Evolutionary conservation across 2,113 vertebrate genomes (phyloP).

Genomic region (Tragelaphus strepsiceros): DNA sequence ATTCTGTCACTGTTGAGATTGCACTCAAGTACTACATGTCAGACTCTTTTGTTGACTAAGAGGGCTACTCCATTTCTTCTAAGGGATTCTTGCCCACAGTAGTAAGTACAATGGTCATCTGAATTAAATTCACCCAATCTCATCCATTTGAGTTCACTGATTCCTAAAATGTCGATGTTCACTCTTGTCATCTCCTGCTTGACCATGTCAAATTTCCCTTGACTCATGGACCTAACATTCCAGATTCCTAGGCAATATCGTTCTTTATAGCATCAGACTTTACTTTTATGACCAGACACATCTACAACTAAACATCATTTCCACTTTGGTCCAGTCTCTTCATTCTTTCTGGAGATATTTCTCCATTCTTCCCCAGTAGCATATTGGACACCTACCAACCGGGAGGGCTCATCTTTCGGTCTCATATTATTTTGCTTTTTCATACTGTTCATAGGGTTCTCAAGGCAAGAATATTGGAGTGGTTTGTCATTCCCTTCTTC

Average conservation of each 20-base stretch:
- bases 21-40: background rate
- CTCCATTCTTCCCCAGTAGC: background rate
- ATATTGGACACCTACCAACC: background rate
- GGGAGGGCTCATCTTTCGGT: background rate
- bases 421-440: background rate
- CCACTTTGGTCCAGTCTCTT: background rate
- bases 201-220: background rate
- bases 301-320: background rate
- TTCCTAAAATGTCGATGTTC: background rate
- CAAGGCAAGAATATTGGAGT: background rate
- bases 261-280: background rate
- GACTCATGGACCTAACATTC: background rate
- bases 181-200: background rate
- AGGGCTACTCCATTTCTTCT: background rate
- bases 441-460: background rate
- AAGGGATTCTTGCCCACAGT: background rate
- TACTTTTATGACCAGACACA: background rate
- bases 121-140: background rate
- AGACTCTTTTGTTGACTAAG: background rate
- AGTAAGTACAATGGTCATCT: background rate
- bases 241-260: fast-evolving
- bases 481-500: background rate
- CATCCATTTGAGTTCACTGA: background rate
- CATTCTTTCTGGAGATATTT: background rate
- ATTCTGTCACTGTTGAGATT: background rate